Percentiles rank a stretch among this genome's conserved stretches.
Conservation (phyloP, 2,797 vertebrate genomes). For the Coregonus sp. region DNA sequence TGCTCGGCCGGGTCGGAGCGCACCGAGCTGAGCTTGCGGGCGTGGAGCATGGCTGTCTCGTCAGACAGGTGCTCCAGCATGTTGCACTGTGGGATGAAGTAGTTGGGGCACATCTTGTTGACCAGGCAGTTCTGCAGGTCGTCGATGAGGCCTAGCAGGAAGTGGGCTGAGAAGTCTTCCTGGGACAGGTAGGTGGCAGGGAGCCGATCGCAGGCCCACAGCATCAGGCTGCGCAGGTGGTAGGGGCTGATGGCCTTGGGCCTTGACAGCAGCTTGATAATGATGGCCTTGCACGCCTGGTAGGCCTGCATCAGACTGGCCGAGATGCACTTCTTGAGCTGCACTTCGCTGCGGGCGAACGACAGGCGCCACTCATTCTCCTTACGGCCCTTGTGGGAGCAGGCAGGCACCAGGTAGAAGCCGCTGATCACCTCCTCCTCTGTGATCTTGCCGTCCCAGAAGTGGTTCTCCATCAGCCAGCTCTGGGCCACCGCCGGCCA, state of each 20-base stretch:
- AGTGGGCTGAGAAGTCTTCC: conserved; percentile 90
- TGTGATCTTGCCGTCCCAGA: conserved; percentile 98
- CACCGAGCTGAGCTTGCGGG: conserved; percentile 89
- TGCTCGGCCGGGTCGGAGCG: conserved; percentile 92
- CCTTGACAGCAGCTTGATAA: conserved; percentile 89
- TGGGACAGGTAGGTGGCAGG: conserved; percentile 87
- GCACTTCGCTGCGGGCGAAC: conserved; percentile 96
- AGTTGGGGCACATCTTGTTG: conserved; percentile 95
- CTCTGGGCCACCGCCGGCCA: conserved; percentile 97
- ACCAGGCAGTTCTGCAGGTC: conserved; percentile 95
- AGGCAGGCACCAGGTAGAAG: conserved; percentile 93
- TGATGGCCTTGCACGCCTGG: conserved; percentile 94
- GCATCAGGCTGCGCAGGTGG: conserved; percentile 94
- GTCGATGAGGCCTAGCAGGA: conserved; percentile 92
- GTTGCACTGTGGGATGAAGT: conserved; percentile 98
- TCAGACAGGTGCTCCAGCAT: conserved; percentile 96
- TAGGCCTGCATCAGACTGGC: conserved; percentile 94
- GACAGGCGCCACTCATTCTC: conserved; percentile 97
- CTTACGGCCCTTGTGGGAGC: conserved; percentile 87
- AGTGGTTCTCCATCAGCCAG: conserved; percentile 99
- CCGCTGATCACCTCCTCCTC: conserved; percentile 98
- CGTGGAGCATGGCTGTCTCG: conserved; percentile 87
- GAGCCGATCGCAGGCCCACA: conserved; percentile 95
- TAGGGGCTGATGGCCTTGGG: conserved; percentile 94
- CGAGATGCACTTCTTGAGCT: conserved; percentile 97